Conservation (phyloP, 2,888 invertebrate genomes). For the Cantharis flavilabris region DNA sequence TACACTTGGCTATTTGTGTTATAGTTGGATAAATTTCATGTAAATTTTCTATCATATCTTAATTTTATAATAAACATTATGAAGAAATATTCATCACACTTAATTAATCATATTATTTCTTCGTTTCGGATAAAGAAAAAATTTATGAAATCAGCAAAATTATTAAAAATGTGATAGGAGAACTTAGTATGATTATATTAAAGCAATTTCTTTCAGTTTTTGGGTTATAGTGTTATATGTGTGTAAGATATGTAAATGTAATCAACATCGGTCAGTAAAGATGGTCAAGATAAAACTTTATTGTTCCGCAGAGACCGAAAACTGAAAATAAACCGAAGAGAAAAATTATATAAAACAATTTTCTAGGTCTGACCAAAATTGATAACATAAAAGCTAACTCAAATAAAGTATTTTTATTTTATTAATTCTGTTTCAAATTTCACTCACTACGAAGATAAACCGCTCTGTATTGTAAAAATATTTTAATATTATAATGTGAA, state of each 20-base stretch:
- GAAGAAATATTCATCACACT: not conserved
- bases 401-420: not conserved
- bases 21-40: conserved; percentile 11
- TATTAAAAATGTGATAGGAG: not conserved
- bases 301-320: conserved; percentile 41
- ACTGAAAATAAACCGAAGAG: conserved; percentile 45
- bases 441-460: not conserved
- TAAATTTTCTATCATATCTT: conserved; percentile 7
- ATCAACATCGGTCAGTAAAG: conserved; percentile 40
- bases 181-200: not conserved
- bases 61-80: not conserved
- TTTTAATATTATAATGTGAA: not conserved
- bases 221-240: not conserved
- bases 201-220: conserved; percentile 1
- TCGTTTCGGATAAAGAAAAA: not conserved
- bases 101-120: not conserved
- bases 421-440: not conserved
- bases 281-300: conserved; percentile 43
- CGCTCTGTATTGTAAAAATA: not conserved
- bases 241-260: conserved; percentile 41
- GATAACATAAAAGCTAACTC: not conserved
- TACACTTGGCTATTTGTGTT: conserved; percentile 21
- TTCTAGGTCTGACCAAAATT: conserved; percentile 20
- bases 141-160: not conserved
- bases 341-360: conserved; percentile 36